Evolutionary conservation across 2,888 invertebrate genomes (phyloP).

Genomic region (Diaprepes abbreviatus): DNA sequence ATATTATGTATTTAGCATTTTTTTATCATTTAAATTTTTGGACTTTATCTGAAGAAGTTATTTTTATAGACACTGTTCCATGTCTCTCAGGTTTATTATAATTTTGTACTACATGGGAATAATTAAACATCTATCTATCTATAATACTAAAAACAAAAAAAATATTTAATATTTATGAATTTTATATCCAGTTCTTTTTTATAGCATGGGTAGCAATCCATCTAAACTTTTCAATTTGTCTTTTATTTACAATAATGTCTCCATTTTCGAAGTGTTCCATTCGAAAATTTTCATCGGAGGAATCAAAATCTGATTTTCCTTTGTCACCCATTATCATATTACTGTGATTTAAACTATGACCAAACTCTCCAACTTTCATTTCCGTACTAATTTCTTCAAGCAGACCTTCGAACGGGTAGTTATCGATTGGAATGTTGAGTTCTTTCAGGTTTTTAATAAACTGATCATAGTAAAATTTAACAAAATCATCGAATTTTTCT

Average conservation of each 20-base stretch:
- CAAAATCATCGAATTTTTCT: slow-evolving; percentile 29
- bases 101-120: too few relatives aligned
- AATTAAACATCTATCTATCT: too few relatives aligned
- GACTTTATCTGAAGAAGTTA: too few relatives aligned
- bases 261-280: neutral
- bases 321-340: slow-evolving; percentile 31
- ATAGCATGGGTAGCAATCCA: slow-evolving; percentile 12
- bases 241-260: neutral
- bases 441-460: slow-evolving; percentile 34
- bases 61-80: too few relatives aligned
- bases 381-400: slow-evolving; percentile 23
- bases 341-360: slow-evolving; percentile 9
- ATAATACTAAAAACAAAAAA: too few relatives aligned
- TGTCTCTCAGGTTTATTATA: too few relatives aligned
- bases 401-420: slow-evolving; percentile 28
- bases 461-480: slow-evolving; percentile 37
- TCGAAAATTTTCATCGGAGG: slow-evolving; percentile 23
- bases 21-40: too few relatives aligned
- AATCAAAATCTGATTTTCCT: slow-evolving; percentile 12
- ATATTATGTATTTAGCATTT: too few relatives aligned
- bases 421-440: slow-evolving; percentile 29
- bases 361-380: slow-evolving; percentile 15
- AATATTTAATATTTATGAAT: neutral
- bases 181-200: neutral
- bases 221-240: slow-evolving; percentile 14